These are phyloP conservation scores for Epinephelus coioides DNA, from an alignment of 2,797 vertebrate genomes.

Conservation along the genomic window DNA sequence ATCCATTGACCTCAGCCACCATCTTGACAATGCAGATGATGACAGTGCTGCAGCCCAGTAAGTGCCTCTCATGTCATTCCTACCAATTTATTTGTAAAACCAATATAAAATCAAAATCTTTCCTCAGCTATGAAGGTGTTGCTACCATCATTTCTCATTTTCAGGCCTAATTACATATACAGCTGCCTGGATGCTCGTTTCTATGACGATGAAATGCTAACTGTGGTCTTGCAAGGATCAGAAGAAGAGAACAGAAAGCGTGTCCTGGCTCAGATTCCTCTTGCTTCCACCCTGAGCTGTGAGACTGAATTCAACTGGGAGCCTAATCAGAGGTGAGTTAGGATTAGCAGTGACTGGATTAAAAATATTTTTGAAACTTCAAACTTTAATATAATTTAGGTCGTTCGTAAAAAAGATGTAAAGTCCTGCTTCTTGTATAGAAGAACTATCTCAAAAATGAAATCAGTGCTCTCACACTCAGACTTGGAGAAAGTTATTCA, in stretches of 20 bases:
- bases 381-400: too few species aligned
- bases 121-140: not conserved
- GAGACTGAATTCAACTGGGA: constrained; percentile 89
- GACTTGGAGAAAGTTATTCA: too few species aligned
- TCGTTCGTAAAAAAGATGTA: too few species aligned
- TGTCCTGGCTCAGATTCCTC: constrained; percentile 92
- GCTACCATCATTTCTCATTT: constrained; percentile 7
- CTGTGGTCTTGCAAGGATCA: constrained; percentile 90
- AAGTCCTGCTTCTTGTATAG: too few species aligned
- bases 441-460: too few species aligned
- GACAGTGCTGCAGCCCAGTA: constrained; percentile 83
- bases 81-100: not conserved
- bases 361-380: too few species aligned
- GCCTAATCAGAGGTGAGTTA: constrained; percentile 85
- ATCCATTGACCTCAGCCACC: constrained; percentile 89
- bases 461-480: too few species aligned
- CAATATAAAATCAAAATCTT: not conserved
- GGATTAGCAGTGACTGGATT: not conserved
- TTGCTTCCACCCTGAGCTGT: constrained; percentile 87
- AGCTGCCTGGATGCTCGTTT: constrained; percentile 95
- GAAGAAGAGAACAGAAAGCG: constrained; percentile 87
- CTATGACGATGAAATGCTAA: constrained; percentile 96
- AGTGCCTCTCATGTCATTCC: constrained; percentile 62
- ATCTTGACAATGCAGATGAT: constrained; percentile 80
- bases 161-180: constrained; percentile 81